These are phyloP conservation scores for Cheilosia soror DNA, from an alignment of 2,888 invertebrate genomes.

Conservation along the genomic window DNA sequence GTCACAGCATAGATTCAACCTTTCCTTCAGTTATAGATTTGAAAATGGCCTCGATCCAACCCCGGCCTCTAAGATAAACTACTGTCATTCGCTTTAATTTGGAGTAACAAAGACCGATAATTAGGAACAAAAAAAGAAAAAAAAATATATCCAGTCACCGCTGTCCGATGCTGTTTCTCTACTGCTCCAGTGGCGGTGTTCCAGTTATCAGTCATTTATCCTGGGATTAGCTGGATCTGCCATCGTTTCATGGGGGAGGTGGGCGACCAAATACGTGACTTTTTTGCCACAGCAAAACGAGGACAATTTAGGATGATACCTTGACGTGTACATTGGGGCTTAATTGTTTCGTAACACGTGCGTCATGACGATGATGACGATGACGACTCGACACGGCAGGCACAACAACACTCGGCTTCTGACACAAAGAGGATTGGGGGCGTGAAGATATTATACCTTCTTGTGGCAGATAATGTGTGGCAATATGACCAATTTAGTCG, in stretches of 20 bases:
- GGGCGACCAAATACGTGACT: conserved; percentile 52
- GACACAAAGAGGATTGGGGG: conserved; percentile 41
- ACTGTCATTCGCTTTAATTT: conserved; percentile 29
- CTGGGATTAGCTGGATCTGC: conserved; percentile 63
- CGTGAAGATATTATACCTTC: conserved; percentile 57
- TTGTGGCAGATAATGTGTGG: conserved; percentile 71
- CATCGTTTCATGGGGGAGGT: background rate
- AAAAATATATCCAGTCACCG: background rate
- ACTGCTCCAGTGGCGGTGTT: conserved; percentile 57
- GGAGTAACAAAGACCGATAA: conserved; percentile 59
- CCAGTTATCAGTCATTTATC: conserved; percentile 75
- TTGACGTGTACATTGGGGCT: conserved; percentile 71
- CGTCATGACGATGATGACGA: conserved; percentile 48
- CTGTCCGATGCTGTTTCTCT: conserved; percentile 15
- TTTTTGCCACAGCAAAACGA: conserved; percentile 72
- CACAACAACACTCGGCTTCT: conserved; percentile 11
- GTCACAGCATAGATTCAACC: conserved; percentile 47
- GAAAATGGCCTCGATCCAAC: conserved; percentile 21
- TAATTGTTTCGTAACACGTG: conserved; percentile 76
- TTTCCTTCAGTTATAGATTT: conserved; percentile 51
- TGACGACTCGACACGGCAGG: conserved; percentile 11
- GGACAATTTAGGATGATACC: conserved; percentile 73
- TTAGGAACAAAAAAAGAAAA: conserved; percentile 49
- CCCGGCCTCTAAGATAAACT: conserved; percentile 22
- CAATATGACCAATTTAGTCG: conserved; percentile 71